Conservation (phyloP, 2,888 invertebrate species). For the Amitus sp. region DNA sequence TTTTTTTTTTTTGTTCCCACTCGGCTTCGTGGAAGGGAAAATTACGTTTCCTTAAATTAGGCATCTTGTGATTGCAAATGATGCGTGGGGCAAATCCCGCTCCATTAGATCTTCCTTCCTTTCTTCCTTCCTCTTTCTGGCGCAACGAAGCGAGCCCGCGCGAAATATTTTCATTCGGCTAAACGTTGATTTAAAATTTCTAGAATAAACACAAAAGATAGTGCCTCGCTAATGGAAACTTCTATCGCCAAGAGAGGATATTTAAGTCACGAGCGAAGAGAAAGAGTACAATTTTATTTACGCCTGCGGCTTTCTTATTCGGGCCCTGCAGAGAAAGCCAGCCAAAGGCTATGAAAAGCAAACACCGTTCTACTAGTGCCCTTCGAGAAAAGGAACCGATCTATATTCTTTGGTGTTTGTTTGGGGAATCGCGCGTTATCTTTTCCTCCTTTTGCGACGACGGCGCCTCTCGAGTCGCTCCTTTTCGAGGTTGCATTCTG, state of each 20-base stretch:
- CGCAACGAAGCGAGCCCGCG: not conserved
- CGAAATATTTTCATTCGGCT: not conserved
- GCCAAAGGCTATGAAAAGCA: too few species aligned
- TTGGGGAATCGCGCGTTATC: not conserved
- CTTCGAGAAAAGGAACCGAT: not conserved
- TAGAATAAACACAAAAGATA: not conserved
- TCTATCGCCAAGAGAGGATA: not conserved
- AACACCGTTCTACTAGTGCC: not conserved
- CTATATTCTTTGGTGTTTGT: not conserved
- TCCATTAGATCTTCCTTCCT: not conserved
- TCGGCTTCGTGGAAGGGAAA: too few species aligned
- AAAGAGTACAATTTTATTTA: too few species aligned
- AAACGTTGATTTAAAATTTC: conserved; percentile 1
- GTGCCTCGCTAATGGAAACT: not conserved
- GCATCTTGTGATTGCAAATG: not conserved
- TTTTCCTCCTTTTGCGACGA: conserved; percentile 54
- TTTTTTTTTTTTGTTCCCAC: too few species aligned
- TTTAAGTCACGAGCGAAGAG: too few species aligned
- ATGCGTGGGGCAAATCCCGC: not conserved
- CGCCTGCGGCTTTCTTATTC: too few species aligned
- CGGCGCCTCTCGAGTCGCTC: conserved; percentile 62
- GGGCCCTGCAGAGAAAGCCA: too few species aligned
- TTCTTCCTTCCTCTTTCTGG: too few species aligned
- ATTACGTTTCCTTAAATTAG: too few species aligned
- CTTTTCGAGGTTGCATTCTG: conserved; percentile 68